phyloP scores from a whole-genome alignment of 2,797 vertebrate species.

The Prionace glauca region DNA sequence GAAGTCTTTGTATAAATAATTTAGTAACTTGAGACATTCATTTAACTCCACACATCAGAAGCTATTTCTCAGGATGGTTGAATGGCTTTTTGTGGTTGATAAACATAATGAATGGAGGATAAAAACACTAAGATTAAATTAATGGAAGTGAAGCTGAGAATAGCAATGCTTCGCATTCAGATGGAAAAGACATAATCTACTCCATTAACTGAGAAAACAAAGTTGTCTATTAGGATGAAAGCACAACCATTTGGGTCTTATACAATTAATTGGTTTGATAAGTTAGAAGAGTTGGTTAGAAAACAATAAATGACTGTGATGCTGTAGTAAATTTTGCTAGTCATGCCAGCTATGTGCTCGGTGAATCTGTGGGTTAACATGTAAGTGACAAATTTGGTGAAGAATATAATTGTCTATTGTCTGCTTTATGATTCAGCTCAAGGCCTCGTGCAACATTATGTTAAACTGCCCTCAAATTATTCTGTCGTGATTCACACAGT shows the following conservation, averaged over 20 bases:
- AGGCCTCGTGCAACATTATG: not conserved
- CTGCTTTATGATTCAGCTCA: conserved; percentile 4
- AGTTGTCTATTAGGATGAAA: not conserved
- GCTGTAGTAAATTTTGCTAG: conserved; percentile 2
- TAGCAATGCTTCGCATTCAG: not conserved
- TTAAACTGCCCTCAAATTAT: not conserved
- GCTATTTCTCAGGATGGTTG: not conserved
- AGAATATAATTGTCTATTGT: conserved; percentile 21
- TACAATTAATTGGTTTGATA: not conserved
- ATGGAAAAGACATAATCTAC: not conserved
- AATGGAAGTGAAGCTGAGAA: not conserved
- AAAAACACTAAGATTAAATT: not conserved
- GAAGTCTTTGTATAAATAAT: too few species aligned
- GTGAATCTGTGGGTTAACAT: not conserved
- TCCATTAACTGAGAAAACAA: not conserved
- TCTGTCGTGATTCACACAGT: conserved; percentile 19
- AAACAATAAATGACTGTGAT: not conserved
- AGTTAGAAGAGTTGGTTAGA: not conserved
- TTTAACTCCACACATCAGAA: not conserved
- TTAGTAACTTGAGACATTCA: not conserved
- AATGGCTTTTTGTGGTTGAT: not conserved
- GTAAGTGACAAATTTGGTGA: not conserved
- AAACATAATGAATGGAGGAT: not conserved
- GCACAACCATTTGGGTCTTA: not conserved
- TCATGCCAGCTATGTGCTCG: too few species aligned